Evolutionary conservation across 1,140 invertebrate genomes (phyloP), one percentile per base, ranked within the genome.

Genomic region (Amyelois transitella): DNA sequence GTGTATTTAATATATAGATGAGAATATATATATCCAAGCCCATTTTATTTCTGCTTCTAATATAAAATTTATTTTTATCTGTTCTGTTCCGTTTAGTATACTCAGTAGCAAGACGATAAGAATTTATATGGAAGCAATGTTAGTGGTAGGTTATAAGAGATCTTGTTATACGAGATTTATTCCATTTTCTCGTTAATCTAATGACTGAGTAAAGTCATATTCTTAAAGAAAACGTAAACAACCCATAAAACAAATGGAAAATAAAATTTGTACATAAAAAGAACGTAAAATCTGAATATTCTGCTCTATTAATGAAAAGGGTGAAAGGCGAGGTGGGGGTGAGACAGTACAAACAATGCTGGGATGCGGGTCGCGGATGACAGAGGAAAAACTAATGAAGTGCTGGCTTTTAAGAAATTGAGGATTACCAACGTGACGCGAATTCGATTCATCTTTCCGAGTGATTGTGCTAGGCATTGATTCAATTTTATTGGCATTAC

Each of bases 361-460:
- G 53, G 17, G 74, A 77, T 73, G 65, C 71, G 68, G 72, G 75
- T 72, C 72, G 66, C 69, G 70, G 61, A 57, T 65, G 64, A 52
- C 51, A 38, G 43, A 47, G 66, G 63, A 66, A 64, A 48, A 79
- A 69, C 77, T 81, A 81, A 83, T 83, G 77, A 83, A 81, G 73
- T 75, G 66, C 69, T 59, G 61, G 75, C 78, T 81, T 81, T 77
- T 81, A 85, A 70, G 68, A 75, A 79, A 86, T 83, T 76, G 72
- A 77, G 81, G 69, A 69, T 72, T 70, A 73, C 67, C 58, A 61
- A 48, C 53, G 61, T 47, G 58, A 61, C 54, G 52, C 57, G 56
- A 62, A 66, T 58, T n/a, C 18, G 20, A 20, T 5, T 48, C 45
- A 19, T 21, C 32, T 38, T 12, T 32, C 22, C 4, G 4, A 24